Evolutionary conservation across 2,888 invertebrate species (phyloP), one percentile per base, ranked within the genome.

Genomic region (Agrilus biguttatus): DNA sequence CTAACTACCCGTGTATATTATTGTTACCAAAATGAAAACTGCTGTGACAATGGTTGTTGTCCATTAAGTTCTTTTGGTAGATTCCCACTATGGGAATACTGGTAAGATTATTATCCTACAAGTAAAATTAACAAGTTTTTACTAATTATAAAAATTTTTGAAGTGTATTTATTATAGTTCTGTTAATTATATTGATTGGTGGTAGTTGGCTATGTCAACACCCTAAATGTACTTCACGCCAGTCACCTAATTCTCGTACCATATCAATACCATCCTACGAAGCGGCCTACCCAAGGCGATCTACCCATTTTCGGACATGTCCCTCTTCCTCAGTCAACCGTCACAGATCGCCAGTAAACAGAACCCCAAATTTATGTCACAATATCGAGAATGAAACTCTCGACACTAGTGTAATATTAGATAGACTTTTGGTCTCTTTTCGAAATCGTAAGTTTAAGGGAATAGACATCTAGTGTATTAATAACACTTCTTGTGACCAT

Each of bases 21-120:
- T 6, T 49, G 49, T 35, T 47, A 45, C 32, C 41, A 46, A 37
- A 44, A 45, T 23, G 47, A 49, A 38, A 40, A 34, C 6, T 49
- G 49, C 35, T 49, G 49, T 21, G 42, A 43, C 3, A 43, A 46
- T 34, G 49, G 49, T 19, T 49, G 49, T 34, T 49, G 49, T 23
- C 42, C 43, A 5, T 44, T 42, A 32, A 14, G 39, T 2, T 39
- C 43, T 3, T 47, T 42, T 17, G 44, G 40, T 23, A 35, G 46
- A 7, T 46, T 46, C 33, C 42, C 45, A 39, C 36, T 49, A 17
- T 49, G 49, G 46, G 47, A 49, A 14, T 41, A 47, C 23, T 49
- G 49, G 47, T 49, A 47, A 39, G 28, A 37, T 5, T n/a, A 8
- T n/a, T 35, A 19, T 32, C 37, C 7, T 28, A 10, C 13, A 21